phyloP scores from a whole-genome alignment of 2,113 vertebrate species.

The Oreotrochilus melanogaster region DNA sequence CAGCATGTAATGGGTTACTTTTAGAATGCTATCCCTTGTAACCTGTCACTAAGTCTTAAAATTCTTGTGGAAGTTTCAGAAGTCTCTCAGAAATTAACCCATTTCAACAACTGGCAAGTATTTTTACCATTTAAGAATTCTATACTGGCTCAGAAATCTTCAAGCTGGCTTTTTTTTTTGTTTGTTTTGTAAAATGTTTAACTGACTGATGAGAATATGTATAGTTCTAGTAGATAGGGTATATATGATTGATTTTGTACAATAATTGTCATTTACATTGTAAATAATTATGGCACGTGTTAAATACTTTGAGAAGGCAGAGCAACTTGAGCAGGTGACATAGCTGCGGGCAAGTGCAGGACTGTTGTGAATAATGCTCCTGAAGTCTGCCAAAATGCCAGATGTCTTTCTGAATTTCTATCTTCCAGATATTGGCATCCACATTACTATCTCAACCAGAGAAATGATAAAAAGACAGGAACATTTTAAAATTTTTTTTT shows the following conservation, averaged over 20 bases:
- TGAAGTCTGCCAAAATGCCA: background rate
- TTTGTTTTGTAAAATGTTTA: background rate
- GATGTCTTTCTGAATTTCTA: background rate
- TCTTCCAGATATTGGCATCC: background rate
- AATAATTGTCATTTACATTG: background rate
- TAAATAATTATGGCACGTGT: background rate
- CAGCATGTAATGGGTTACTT: background rate
- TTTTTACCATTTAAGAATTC: background rate
- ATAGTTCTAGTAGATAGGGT: background rate
- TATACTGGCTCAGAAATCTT: background rate
- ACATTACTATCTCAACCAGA: background rate
- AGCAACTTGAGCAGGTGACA: background rate
- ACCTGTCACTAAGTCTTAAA: background rate
- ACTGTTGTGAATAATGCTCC: background rate
- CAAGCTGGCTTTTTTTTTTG: fast-evolving
- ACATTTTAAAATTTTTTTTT: background rate
- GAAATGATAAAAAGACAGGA: background rate
- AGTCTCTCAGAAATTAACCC: background rate
- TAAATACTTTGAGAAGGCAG: background rate
- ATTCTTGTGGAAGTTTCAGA: background rate
- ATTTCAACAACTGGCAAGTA: background rate
- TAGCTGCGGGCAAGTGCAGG: background rate
- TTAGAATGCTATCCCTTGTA: background rate
- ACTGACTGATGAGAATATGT: background rate
- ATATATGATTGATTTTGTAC: background rate